Evolutionary conservation across 2,888 invertebrate genomes (phyloP), one percentile per base, ranked within the genome.

Genomic region (Xiphydria camelus): DNA sequence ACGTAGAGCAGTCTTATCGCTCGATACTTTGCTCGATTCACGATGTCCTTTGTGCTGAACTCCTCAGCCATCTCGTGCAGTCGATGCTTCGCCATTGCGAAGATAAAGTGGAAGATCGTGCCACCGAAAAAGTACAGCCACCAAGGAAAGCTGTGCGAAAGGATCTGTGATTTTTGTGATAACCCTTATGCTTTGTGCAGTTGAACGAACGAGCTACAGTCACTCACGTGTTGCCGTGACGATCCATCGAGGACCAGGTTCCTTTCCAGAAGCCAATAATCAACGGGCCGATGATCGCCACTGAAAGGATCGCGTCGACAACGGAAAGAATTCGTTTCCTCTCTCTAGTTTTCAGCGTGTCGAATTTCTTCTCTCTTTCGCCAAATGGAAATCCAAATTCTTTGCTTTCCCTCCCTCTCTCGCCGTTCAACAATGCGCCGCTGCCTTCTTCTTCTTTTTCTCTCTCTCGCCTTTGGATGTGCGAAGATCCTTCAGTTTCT

Each of bases 251-350:
- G 20, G 64, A 68, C 83, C 82, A 84, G 10, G 77, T 74, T 1
- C 82, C 82, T 39, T 80, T 66, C 83, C 83, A 84, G 52, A 77
- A 77, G 2, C 76, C 73, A 2, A 83, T 76, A 1, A 79, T 78
- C 37, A 80, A 64, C 1, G 83, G 82, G 3, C 76, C 73, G 6
- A 82, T 67, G 4, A 82, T 42, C 7, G 75, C 55, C 10, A 76
- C 46, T 1, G 80, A 72, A 3, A 82, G 53, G 6, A 79, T 37
- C 6, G 68, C 68, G 55, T 82, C 82, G 39, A 74, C 44, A 17
- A 71, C 49, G 25, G 68, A 62, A n/a, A 76, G 42, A 2, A 58
- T 50, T 12, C 49, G 51, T 42, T 68, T 68, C 32, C 57, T 57
- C 29, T 49, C 34, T 0, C n/a, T n/a, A n/a, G n/a, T n/a, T n/a